Conservation (phyloP, 2,888 invertebrate genomes). For the Rhagophthalmus giganteus region DNA sequence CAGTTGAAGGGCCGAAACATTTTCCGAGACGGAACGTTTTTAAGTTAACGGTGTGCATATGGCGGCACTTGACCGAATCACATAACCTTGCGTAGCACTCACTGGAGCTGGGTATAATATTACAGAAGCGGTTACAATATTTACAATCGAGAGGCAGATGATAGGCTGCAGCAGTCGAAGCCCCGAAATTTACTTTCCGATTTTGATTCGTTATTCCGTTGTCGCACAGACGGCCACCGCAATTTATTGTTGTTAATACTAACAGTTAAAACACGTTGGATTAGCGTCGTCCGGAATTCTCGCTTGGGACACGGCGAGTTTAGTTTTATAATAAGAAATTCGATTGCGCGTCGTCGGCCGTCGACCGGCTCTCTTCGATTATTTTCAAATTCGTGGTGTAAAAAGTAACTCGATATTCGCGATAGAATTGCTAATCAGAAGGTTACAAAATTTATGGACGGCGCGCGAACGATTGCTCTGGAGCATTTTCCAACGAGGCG, state of each 20-base stretch:
- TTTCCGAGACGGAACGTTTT: neutral
- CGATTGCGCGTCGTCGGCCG: too few species aligned
- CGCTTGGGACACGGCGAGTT: too few species aligned
- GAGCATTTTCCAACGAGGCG: too few species aligned
- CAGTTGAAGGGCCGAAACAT: constrained; percentile 18
- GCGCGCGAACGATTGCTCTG: too few species aligned
- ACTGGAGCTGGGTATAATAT: constrained; percentile 24
- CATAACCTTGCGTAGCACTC: constrained; percentile 26
- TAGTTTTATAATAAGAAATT: too few species aligned
- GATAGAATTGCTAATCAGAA: too few species aligned
- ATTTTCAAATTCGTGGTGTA: too few species aligned
- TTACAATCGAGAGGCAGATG: constrained; percentile 27
- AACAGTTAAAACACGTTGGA: too few species aligned
- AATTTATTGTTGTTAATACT: constrained; percentile 1
- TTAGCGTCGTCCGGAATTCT: too few species aligned
- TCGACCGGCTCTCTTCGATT: too few species aligned
- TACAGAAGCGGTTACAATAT: constrained; percentile 29
- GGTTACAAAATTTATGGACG: too few species aligned
- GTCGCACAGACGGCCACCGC: constrained; percentile 7
- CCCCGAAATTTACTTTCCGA: constrained; percentile 14
- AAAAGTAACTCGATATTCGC: too few species aligned
- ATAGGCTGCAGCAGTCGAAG: constrained; percentile 15
- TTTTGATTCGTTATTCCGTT: constrained; percentile 2
- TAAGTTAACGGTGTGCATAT: constrained; percentile 7
- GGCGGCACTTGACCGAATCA: constrained; percentile 29